These are phyloP conservation scores for Lagria hirta DNA, from an alignment of 2,888 invertebrate genomes.

Conservation along the genomic window DNA sequence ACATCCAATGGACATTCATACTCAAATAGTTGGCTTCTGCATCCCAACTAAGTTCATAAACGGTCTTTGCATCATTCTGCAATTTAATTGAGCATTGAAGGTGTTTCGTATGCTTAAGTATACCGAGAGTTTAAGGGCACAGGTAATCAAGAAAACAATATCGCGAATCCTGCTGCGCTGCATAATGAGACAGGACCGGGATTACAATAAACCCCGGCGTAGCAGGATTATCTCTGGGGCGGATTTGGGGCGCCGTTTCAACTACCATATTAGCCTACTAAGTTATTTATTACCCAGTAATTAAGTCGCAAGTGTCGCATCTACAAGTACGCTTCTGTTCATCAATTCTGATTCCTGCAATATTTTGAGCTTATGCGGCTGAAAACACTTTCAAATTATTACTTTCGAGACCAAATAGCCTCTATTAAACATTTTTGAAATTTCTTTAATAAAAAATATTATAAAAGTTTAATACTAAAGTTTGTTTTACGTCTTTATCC, in stretches of 20 bases:
- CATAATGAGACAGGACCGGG: slow-evolving; percentile 52
- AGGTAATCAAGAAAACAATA: slow-evolving; percentile 58
- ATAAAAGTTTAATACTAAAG: no score
- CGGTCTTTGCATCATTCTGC: slow-evolving; percentile 3
- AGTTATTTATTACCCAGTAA: slow-evolving; percentile 46
- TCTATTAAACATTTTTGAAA: no score
- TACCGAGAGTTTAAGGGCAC: slow-evolving; percentile 24
- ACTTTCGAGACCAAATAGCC: no score
- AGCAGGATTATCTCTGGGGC: slow-evolving; percentile 47
- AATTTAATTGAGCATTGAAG: slow-evolving; percentile 14
- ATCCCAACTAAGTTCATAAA: slow-evolving; percentile 11
- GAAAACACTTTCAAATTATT: no score
- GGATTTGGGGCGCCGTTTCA: slow-evolving; percentile 42
- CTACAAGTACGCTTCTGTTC: no score
- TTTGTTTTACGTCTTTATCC: no score
- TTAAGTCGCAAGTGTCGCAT: slow-evolving; percentile 39
- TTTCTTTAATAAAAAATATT: no score
- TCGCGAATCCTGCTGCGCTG: slow-evolving; percentile 52
- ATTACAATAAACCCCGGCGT: slow-evolving; percentile 37
- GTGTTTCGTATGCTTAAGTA: slow-evolving; percentile 14
- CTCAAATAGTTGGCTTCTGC: slow-evolving; percentile 3
- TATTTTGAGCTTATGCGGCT: no score
- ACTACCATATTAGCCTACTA: slow-evolving; percentile 41
- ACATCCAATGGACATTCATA: slow-evolving; percentile 10
- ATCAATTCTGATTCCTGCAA: no score